Conservation (phyloP, 92 coral and sea anemone genomes). For the Parazoanthus darwini region DNA sequence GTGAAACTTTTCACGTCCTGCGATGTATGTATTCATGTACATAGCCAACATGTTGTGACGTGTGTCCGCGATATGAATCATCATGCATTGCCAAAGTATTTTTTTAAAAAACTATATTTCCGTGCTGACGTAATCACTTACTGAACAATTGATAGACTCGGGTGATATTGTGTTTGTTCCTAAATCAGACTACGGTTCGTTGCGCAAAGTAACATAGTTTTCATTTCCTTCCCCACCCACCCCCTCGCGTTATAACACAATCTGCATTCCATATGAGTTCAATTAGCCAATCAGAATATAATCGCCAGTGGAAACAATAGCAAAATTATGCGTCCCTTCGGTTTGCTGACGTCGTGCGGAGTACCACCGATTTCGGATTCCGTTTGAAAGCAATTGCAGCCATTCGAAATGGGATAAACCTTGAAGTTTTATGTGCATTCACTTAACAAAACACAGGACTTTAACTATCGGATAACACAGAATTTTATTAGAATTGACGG, state of each 20-base stretch:
- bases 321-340: constrained; percentile 29
- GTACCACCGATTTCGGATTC: constrained; percentile 18
- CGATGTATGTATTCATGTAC: background rate
- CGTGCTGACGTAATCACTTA: background rate
- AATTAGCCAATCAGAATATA: constrained; percentile 67
- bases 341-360: constrained; percentile 22
- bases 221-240: constrained; percentile 42
- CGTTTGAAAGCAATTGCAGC: constrained; percentile 8
- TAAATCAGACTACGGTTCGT: background rate
- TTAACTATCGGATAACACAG: background rate
- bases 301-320: constrained; percentile 27
- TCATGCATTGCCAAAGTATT: background rate
- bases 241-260: constrained; percentile 44
- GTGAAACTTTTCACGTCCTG: background rate
- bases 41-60: background rate
- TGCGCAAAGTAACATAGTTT: background rate
- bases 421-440: background rate
- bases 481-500: constrained; percentile 22
- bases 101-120: background rate
- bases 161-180: background rate
- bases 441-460: background rate
- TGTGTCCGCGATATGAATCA: background rate
- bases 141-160: background rate
- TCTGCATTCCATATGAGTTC: constrained; percentile 49
- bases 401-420: constrained; percentile 20